phyloP scores from a whole-genome alignment of 2,888 invertebrate genomes.

The Netelia inedita region DNA sequence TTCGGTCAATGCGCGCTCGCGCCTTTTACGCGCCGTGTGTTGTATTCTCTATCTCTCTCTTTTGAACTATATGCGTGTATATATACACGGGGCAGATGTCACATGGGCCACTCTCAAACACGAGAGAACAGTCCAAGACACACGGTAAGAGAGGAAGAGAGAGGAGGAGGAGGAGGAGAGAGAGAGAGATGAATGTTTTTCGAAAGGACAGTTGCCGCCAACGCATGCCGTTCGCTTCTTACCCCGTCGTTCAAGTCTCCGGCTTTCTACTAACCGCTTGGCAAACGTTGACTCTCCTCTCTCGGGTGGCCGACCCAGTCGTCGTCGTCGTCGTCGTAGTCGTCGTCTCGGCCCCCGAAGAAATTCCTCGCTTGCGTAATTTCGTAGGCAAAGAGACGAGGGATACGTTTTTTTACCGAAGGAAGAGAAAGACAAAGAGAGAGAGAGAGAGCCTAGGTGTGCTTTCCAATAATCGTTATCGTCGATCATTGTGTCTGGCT shows the following conservation, averaged over 20 bases:
- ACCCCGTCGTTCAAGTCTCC: conserved; percentile 84
- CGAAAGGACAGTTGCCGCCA: conserved; percentile 80
- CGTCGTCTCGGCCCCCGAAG: conserved; percentile 74
- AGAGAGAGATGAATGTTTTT: conserved; percentile 79
- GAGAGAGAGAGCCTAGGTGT: background rate
- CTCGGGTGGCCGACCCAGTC: conserved; percentile 73
- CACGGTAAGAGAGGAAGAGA: conserved; percentile 38
- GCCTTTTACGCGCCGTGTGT: conserved; percentile 35
- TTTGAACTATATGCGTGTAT: conserved; percentile 28
- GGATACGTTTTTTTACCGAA: conserved; percentile 22
- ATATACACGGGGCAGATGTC: conserved; percentile 63
- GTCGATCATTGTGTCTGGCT: background rate
- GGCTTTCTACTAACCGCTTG: conserved; percentile 80
- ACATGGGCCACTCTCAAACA: conserved; percentile 57
- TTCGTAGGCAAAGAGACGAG: conserved; percentile 72
- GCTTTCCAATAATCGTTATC: conserved; percentile 34
- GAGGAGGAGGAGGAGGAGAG: conserved; percentile 27
- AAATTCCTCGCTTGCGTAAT: conserved; percentile 82
- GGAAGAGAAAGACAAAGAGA: background rate
- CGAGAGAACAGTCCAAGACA: conserved; percentile 36
- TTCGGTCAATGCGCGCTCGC: conserved; percentile 55
- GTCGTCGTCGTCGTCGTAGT: conserved; percentile 74
- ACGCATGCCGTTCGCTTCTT: conserved; percentile 82
- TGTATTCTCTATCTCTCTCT: conserved; percentile 20
- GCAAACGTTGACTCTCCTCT: conserved; percentile 76